Evolutionary conservation across 2,888 invertebrate genomes (phyloP).

Genomic region (Drosophila melanosoma): DNA sequence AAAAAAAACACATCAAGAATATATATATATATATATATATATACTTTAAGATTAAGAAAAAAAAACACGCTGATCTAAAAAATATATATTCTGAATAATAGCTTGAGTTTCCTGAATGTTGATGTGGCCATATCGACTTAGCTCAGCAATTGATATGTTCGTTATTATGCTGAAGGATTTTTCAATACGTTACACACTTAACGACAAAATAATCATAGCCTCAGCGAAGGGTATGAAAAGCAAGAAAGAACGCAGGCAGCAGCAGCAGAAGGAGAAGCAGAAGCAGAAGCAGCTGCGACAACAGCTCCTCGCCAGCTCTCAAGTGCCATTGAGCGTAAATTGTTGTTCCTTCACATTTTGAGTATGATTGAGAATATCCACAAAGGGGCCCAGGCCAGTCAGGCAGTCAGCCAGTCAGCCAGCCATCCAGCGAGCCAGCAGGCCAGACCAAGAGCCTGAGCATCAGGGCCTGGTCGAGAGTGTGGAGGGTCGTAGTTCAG

Average conservation of each 20-base stretch:
- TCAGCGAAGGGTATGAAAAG: constrained; percentile 10
- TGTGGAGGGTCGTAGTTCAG: constrained; percentile 34
- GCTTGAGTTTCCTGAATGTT: too few species aligned
- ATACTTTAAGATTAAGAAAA: too few species aligned
- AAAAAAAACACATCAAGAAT: too few species aligned
- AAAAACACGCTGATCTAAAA: too few species aligned
- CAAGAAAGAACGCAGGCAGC: constrained; percentile 23
- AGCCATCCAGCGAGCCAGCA: not conserved
- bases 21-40: too few species aligned
- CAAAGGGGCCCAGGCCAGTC: constrained; percentile 43
- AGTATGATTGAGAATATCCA: constrained; percentile 83
- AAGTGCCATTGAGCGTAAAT: constrained; percentile 83
- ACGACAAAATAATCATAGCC: not conserved
- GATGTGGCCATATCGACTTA: not conserved
- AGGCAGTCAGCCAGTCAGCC: not conserved
- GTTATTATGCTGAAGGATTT: not conserved
- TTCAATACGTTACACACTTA: not conserved
- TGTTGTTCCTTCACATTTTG: constrained; percentile 82
- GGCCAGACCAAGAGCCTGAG: not conserved
- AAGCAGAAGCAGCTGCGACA: constrained; percentile 51
- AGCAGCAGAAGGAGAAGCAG: constrained; percentile 49
- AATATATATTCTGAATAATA: too few species aligned
- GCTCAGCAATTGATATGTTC: not conserved
- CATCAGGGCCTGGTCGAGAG: not conserved
- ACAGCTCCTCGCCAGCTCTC: constrained; percentile 61